phyloP scores from a whole-genome alignment of 2,113 vertebrate species.

The Acrocephalus kingi region DNA sequence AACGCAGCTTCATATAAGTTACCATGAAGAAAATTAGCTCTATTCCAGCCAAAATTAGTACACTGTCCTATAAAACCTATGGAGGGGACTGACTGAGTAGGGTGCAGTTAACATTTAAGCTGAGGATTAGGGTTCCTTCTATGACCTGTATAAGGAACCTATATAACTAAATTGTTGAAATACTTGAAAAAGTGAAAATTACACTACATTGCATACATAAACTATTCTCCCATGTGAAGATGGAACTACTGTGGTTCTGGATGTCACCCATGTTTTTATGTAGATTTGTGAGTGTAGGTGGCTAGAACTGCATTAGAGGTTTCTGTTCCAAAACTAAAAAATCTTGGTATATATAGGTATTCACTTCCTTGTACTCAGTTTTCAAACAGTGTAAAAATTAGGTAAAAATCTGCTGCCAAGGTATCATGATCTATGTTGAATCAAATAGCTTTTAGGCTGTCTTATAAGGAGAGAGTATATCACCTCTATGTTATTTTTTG shows the following conservation, averaged over 20 bases:
- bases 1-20: not conserved
- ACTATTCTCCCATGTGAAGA: not conserved
- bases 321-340: not conserved
- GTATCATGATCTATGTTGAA: not conserved
- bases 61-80: not conserved
- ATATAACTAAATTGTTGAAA: not conserved
- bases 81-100: not conserved
- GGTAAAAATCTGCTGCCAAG: not conserved
- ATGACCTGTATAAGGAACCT: not conserved
- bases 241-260: not conserved
- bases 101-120: not conserved
- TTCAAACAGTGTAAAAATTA: not conserved
- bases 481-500: not conserved
- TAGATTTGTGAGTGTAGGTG: not conserved
- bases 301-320: not conserved
- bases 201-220: not conserved
- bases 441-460: not conserved
- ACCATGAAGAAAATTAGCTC: not conserved
- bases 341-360: not conserved
- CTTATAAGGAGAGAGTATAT: not conserved
- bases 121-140: not conserved
- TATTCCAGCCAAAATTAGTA: not conserved
- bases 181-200: not conserved
- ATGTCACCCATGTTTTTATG: not conserved
- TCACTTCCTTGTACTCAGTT: not conserved